Base-by-base conservation (phyloP, 2,797 vertebrate species). In the Antennarius maculatus region DNA sequence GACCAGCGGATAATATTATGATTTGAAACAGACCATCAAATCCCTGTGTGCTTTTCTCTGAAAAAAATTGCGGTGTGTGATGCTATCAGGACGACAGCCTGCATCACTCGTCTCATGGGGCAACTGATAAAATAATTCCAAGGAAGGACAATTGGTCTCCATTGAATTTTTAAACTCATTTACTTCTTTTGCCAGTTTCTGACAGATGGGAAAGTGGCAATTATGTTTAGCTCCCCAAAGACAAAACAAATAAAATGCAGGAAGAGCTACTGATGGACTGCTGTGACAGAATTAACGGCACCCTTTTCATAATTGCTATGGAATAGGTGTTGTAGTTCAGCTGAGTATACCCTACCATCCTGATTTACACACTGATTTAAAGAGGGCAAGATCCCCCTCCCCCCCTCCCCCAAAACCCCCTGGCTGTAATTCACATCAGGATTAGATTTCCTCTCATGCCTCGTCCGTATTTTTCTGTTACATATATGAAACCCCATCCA, bases 131-230 rank as follows among this genome's bases (percentile, higher is more conserved):
- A 80, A 86, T 69, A 58, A 82, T 84, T 84, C 85, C 74, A 76
- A 77, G 68, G 51, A 83, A 85, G 89, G 83, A 85, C 82, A 81
- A 87, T 75, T 71, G 79, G 86, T 86, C 88, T 91, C 87, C 49
- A n/a, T 75, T 86, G 86, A 89, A 79, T 81, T 86, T 86, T 67
- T 73, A 71, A 86, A 82, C 80, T 75, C 66, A 86, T 92, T 91
- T 88, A 77, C 71, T 61, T 74, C 60, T 66, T 75, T 80, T 79
- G 78, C 74, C 81, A 82, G 69, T 91, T 91, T 84, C 69, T 84
- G 83, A 89, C 90, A 92, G 91, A 91, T 89, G 85, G 86, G 76
- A 68, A 79, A 78, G 80, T 80, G 78, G 83, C 85, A 84, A 83
- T 86, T 73, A 17, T 71, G 59, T 81, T 83, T 61, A 61, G 64